A percentile compares a stretch with the other conserved stretches of the same genome.
Conservation (phyloP, 1,140 invertebrate genomes). For the Latrodectus geometricus region DNA sequence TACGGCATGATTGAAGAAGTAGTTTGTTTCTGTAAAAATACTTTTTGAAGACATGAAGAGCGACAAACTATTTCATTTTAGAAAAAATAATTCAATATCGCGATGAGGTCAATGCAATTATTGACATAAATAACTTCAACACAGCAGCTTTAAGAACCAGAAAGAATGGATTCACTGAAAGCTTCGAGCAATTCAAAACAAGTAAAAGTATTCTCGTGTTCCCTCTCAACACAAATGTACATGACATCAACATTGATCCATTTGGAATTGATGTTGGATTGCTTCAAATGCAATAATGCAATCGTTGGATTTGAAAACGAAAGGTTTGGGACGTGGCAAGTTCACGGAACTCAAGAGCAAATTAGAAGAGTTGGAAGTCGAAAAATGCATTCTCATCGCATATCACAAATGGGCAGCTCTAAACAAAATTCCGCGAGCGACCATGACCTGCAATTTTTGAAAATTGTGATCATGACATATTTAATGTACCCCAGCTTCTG, state of each 20-base stretch:
- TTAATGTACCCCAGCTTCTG: no score
- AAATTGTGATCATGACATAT: no score
- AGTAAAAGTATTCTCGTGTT: constrained; percentile 9
- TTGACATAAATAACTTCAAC: constrained; percentile 39
- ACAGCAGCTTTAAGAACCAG: not conserved
- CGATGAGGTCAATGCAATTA: constrained; percentile 20
- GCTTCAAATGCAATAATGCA: constrained; percentile 25
- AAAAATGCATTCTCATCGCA: constrained; percentile 8
- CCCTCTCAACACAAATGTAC: constrained; percentile 20
- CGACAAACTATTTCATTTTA: constrained; percentile 35
- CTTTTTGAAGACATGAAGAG: constrained; percentile 36
- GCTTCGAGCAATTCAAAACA: constrained; percentile 17
- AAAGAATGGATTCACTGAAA: not conserved
- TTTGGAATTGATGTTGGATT: constrained; percentile 4
- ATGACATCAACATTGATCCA: constrained; percentile 10
- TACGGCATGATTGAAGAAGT: not conserved
- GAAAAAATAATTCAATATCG: constrained; percentile 17
- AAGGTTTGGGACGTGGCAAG: constrained; percentile 15
- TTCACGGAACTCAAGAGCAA: constrained; percentile 22
- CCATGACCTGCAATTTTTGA: no score
- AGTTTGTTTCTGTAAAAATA: not conserved
- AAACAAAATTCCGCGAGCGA: constrained; percentile 3
- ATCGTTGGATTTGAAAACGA: constrained; percentile 25
- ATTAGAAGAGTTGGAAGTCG: constrained; percentile 19
- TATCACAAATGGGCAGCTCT: constrained; percentile 20